Conservation (phyloP, 2,797 vertebrate species). For the Falco concolor region DNA sequence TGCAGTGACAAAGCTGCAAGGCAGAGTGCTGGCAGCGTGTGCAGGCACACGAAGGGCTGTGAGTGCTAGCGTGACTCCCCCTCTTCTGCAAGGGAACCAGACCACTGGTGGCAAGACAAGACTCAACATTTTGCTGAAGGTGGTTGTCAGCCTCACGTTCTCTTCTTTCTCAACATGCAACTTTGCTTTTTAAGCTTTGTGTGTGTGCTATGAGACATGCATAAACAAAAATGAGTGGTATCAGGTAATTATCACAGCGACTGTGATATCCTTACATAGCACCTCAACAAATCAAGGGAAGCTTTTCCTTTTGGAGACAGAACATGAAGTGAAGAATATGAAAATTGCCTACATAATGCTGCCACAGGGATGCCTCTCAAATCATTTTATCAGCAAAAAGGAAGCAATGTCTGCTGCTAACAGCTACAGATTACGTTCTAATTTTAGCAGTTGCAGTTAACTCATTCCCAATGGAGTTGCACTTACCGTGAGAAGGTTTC, state of each 20-base stretch:
- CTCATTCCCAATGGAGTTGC: conserved; percentile 68
- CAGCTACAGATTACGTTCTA: conserved; percentile 52
- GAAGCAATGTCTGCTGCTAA: conserved; percentile 42
- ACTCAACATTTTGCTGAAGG: background rate
- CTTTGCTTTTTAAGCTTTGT: background rate
- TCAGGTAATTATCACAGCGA: background rate
- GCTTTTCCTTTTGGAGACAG: background rate
- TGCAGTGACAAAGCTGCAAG: background rate
- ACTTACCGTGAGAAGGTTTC: conserved; percentile 82
- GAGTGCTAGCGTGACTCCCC: background rate
- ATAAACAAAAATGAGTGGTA: conserved; percentile 11
- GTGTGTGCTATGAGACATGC: conserved; percentile 9
- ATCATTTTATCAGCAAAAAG: conserved; percentile 9
- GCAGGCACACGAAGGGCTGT: background rate
- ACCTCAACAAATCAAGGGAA: conserved; percentile 3
- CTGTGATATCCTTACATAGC: background rate
- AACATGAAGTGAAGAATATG: background rate
- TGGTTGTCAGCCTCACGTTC: background rate
- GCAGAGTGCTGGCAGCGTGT: background rate
- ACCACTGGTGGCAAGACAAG: background rate
- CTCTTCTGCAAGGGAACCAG: background rate
- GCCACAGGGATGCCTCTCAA: conserved; percentile 18
- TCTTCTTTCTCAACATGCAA: conserved; percentile 16
- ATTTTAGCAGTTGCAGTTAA: conserved; percentile 62
- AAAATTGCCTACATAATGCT: conserved; percentile 8